phyloP scores from a whole-genome alignment of 2,888 invertebrate species.

The Zygothrica quintamaculata region DNA sequence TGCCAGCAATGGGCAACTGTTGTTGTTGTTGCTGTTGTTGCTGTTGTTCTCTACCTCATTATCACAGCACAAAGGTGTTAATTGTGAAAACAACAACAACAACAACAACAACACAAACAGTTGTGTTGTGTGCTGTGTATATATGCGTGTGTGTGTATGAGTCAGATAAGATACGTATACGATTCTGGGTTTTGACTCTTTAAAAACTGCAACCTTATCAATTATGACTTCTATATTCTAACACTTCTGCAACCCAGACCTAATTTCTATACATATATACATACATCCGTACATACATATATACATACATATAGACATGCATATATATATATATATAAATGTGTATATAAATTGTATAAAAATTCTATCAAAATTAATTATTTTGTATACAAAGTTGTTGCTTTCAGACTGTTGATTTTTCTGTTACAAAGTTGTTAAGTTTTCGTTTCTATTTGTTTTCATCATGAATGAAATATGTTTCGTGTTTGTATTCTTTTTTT shows the following conservation, averaged over 20 bases:
- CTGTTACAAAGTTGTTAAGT: slow-evolving; percentile 10
- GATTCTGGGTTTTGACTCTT: slow-evolving; percentile 19
- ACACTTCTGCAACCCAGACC: neutral
- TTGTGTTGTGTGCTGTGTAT: slow-evolving; percentile 33
- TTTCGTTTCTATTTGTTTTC: slow-evolving; percentile 9
- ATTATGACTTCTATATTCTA: slow-evolving; percentile 49
- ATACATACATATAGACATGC: no score
- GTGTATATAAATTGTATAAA: no score
- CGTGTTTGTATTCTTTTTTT: neutral
- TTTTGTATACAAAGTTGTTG: slow-evolving; percentile 35
- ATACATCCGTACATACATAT: no score
- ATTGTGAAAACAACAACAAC: slow-evolving; percentile 54
- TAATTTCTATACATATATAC: no score
- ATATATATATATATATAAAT: no score
- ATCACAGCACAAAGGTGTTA: slow-evolving; percentile 72
- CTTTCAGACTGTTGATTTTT: slow-evolving; percentile 35
- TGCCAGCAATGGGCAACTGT: slow-evolving; percentile 26
- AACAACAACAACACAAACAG: slow-evolving; percentile 34
- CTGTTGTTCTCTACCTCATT: slow-evolving; percentile 61
- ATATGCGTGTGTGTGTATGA: slow-evolving; percentile 38
- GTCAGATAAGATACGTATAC: slow-evolving; percentile 69
- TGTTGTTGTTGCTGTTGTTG: neutral
- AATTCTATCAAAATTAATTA: slow-evolving; percentile 15
- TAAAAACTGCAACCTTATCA: slow-evolving; percentile 56
- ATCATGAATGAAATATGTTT: slow-evolving; percentile 40